Base-by-base conservation (phyloP, 2,888 invertebrate genomes). In the Neria commutata region DNA sequence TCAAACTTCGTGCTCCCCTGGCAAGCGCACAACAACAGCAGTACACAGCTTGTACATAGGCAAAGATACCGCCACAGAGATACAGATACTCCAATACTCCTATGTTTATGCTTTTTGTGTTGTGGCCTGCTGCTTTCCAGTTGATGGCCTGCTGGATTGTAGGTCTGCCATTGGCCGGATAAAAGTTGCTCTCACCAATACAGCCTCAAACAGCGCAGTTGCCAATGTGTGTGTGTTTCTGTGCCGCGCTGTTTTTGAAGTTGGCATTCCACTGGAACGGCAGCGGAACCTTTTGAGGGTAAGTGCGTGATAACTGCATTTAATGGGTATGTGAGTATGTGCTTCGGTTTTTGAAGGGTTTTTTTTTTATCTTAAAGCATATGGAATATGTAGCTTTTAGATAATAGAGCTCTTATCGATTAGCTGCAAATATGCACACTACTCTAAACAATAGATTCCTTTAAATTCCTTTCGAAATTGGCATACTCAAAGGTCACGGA, bases 141-240 rank as follows among this genome's bases (percentile, higher is more conserved):
- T 42, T 42, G 17, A 42, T 19, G 21, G 42, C 21, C 21, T 19
- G 19, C 42, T 4, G 6, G 21, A 19, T 2, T 5, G 40, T 23
- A 17, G 52, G n/a, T 51, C 66, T 49, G 60, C 55, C 54, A 58
- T 61, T 60, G 64, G 62, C 16, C 52, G 37, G 56, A 60, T 37
- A 62, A 56, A 54, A 6, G 29, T 29, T 11, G 6, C 29, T 29
- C 11, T 11, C 29, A 29, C 29, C 29, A 29, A 29, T 52, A 53
- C 49, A 54, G 16, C 29, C 26, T 19, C 11, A 50, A 26, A 54
- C 40, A 54, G 37, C 50, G 29, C 29, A 11, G 29, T 8, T 29
- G 42, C 21, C 24, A 17, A 2, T 37, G 23, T 23, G 24, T 26
- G 34, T 34, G 24, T 34, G 10, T 19, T 29, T 11, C 6, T 8